A percentile compares a stretch with the other conserved stretches of the same genome.
Evolutionary conservation across 2,797 vertebrate species (phyloP).

Genomic region (Atherinosoma microstoma): DNA sequence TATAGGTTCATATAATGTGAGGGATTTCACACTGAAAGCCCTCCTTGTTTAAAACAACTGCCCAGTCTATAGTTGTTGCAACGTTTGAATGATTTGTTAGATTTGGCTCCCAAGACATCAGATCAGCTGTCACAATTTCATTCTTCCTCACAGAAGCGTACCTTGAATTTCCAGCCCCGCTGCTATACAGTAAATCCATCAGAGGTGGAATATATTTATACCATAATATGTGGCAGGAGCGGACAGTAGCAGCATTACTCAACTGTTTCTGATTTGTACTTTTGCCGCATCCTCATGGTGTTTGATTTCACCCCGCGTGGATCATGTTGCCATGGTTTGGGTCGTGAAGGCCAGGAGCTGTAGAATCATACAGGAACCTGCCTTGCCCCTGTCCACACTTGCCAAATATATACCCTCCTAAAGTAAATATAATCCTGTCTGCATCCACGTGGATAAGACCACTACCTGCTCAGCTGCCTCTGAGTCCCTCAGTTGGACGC

Average conservation of each 20-base stretch:
- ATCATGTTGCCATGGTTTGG: constrained; percentile 56
- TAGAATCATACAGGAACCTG: constrained; percentile 61
- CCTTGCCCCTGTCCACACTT: constrained; percentile 72
- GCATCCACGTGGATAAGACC: constrained; percentile 51
- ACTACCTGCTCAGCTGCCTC: constrained; percentile 53
- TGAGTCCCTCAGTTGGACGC: constrained; percentile 10
- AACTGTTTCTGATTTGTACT: constrained; percentile 46
- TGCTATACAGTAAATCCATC: constrained; percentile 30
- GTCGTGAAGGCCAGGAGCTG: constrained; percentile 51
- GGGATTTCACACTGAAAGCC: constrained; percentile 4
- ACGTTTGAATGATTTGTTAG: background rate
- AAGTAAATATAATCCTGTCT: constrained; percentile 78
- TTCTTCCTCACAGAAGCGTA: constrained; percentile 3
- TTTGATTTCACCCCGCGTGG: constrained; percentile 65
- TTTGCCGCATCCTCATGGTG: constrained; percentile 49
- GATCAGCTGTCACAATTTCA: constrained; percentile 13
- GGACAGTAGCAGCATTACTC: constrained; percentile 40
- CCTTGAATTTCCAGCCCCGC: constrained; percentile 8
- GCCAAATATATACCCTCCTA: constrained; percentile 77
- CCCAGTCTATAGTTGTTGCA: background rate
- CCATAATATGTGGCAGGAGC: constrained; percentile 36
- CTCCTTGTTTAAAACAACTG: background rate
- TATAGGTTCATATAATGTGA: background rate
- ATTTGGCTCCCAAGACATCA: background rate
- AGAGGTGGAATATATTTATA: constrained; percentile 49